Evolutionary conservation across 2,113 vertebrate species (phyloP).

Genomic region (Anseranas semipalmata): DNA sequence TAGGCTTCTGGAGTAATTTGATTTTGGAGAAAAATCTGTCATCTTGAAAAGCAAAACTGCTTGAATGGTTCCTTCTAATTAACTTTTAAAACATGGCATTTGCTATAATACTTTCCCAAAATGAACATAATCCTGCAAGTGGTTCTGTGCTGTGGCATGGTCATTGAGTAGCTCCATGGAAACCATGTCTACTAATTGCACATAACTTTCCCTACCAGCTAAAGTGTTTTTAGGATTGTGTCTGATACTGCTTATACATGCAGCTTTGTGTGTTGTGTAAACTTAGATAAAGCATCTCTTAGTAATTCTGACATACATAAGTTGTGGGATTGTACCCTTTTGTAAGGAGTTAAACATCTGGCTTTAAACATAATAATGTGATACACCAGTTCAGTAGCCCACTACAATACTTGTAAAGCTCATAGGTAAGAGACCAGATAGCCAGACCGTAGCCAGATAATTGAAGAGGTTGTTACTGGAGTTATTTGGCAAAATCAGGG

Average conservation of each 20-base stretch:
- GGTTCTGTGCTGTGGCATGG: not conserved
- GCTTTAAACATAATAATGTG: not conserved
- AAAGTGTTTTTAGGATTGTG: not conserved
- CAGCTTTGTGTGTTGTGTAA: not conserved
- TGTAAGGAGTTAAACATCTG: not conserved
- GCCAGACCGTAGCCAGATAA: not conserved
- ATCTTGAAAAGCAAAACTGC: conserved; percentile 35
- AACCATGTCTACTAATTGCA: not conserved
- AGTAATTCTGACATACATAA: not conserved
- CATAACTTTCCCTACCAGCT: not conserved
- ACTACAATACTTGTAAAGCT: not conserved
- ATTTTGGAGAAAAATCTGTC: conserved; percentile 22
- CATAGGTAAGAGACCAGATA: not conserved
- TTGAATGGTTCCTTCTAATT: conserved; percentile 37
- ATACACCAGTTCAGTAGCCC: not conserved
- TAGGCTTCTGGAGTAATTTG: conserved; percentile 24
- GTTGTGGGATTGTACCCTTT: not conserved
- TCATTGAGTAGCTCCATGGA: not conserved
- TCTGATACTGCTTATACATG: not conserved
- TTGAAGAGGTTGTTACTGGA: not conserved
- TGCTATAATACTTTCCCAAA: conserved; percentile 13
- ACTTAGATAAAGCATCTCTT: not conserved
- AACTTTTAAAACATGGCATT: conserved; percentile 23
- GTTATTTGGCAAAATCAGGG: not conserved
- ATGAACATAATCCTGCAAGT: not conserved